Evolutionary conservation across 1,140 invertebrate genomes (phyloP).

Genomic region (Aphelenchoides fujianensis): DNA sequence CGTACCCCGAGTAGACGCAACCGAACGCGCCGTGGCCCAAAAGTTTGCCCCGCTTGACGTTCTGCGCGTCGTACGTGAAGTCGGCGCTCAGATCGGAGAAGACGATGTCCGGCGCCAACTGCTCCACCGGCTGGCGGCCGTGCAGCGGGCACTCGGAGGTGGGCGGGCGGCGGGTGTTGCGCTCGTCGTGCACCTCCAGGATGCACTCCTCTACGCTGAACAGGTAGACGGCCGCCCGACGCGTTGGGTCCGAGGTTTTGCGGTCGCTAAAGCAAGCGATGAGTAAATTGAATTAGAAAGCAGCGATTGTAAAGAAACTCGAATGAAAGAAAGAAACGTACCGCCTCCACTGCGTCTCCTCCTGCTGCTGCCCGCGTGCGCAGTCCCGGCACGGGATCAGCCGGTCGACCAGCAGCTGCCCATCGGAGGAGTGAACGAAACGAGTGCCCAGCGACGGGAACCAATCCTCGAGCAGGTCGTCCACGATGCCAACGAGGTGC

Average conservation of each 20-base stretch:
- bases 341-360: constrained; percentile 20
- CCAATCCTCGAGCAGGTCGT: constrained; percentile 95
- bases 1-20: constrained; percentile 71
- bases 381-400: constrained; percentile 80
- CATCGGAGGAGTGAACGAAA: constrained; percentile 94
- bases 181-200: constrained; percentile 75
- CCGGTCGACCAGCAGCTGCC: constrained; percentile 87
- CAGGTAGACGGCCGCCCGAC: constrained; percentile 58
- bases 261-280: constrained; percentile 19
- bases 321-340: too few relatives aligned
- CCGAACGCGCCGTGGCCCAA: constrained; percentile 94
- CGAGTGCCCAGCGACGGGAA: constrained; percentile 86
- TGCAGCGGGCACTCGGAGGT: constrained; percentile 71
- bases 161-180: constrained; percentile 66
- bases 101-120: constrained; percentile 78
- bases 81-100: constrained; percentile 82
- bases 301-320: too few relatives aligned
- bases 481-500: constrained; percentile 89
- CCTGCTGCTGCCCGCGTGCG: constrained; percentile 18
- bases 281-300: constrained; percentile 5
- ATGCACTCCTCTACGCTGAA: constrained; percentile 92
- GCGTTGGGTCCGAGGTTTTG: constrained; percentile 36
- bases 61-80: constrained; percentile 71
- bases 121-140: constrained; percentile 71
- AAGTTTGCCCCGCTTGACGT: constrained; percentile 74